These are phyloP conservation scores for Tricholaema leucomelas DNA, from an alignment of 2,113 vertebrate species.

Conservation along the genomic window DNA sequence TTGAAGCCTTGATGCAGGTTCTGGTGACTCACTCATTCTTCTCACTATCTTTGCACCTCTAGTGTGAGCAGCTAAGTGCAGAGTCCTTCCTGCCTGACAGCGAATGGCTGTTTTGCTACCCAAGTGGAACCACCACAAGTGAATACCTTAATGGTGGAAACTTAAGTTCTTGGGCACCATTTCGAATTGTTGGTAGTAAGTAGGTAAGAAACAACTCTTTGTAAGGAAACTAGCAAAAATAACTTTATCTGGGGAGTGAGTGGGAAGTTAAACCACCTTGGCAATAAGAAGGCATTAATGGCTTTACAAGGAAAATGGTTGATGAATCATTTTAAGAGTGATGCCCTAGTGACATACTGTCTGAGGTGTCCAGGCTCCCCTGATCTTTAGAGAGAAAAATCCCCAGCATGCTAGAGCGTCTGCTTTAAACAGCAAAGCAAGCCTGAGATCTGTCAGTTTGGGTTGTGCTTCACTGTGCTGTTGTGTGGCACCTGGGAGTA, in stretches of 20 bases:
- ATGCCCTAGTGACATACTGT: neutral
- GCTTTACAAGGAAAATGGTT: neutral
- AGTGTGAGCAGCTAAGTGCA: neutral
- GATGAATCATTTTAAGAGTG: neutral
- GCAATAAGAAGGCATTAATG: neutral
- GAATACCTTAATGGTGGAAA: neutral
- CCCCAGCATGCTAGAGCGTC: neutral
- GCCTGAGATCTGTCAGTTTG: neutral
- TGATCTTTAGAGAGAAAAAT: neutral
- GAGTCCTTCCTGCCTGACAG: neutral
- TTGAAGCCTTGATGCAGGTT: neutral
- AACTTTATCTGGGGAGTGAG: neutral
- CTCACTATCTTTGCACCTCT: neutral
- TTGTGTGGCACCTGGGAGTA: accelerated
- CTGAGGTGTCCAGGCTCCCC: neutral
- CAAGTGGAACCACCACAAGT: neutral
- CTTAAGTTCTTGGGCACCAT: neutral
- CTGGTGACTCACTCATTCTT: neutral
- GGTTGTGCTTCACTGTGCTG: neutral
- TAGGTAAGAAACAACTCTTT: neutral
- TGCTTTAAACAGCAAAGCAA: neutral
- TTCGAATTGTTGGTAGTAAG: neutral
- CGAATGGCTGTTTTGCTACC: neutral
- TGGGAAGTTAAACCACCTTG: neutral
- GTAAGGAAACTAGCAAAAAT: neutral